These are phyloP conservation scores for Acropora tenuis DNA, from an alignment of 64 coral and sea anemone species.

Conservation along the genomic window DNA sequence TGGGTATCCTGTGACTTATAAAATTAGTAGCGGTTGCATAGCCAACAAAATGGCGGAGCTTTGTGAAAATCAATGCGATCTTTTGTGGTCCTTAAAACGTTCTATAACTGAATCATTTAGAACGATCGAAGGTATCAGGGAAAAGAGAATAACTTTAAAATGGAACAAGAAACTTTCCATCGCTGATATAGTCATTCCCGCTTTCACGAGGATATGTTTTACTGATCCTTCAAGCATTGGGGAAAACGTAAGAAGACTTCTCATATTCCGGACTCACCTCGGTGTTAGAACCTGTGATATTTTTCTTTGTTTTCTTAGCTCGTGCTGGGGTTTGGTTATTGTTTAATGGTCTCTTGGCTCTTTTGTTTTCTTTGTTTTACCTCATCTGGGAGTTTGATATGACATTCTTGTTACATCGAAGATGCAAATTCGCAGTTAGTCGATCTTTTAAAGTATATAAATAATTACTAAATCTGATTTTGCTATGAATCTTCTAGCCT, in stretches of 20 bases:
- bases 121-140: neutral
- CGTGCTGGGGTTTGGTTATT: no score
- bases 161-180: conserved; percentile 2
- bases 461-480: neutral
- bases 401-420: no score
- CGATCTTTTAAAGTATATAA: no score
- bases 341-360: no score
- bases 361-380: no score
- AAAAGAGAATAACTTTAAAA: neutral
- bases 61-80: neutral
- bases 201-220: neutral
- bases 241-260: neutral
- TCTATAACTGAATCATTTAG: neutral
- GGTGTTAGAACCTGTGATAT: no score
- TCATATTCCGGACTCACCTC: no score
- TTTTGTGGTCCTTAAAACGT: neutral
- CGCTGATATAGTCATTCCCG: conserved; percentile 14
- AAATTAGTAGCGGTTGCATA: neutral
- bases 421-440: no score
- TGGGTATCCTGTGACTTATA: neutral
- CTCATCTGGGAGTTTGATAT: no score
- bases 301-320: no score
- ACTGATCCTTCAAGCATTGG: neutral
- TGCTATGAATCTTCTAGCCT: neutral
- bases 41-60: neutral